Percentiles rank a stretch among this genome's conserved stretches.
These are phyloP conservation scores for Lepas anatifera DNA, from an alignment of 2,888 invertebrate genomes.

Conservation along the genomic window DNA sequence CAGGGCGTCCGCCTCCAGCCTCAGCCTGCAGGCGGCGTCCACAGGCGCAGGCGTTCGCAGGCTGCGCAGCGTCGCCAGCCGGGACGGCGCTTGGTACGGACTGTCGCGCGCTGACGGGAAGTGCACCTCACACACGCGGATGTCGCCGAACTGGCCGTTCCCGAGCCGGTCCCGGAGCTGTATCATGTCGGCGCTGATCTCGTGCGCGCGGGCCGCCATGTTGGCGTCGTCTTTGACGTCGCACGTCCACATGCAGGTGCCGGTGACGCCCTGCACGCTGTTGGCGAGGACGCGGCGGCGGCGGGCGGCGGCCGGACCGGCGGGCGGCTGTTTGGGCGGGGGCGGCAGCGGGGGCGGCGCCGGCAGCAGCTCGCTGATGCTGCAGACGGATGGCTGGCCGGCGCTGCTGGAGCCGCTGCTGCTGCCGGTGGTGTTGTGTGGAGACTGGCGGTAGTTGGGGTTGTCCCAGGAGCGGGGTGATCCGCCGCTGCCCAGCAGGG, in stretches of 20 bases:
- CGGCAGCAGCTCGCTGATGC: conserved; percentile 5
- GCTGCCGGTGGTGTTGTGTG: neutral
- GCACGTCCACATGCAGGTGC: conserved; percentile 17
- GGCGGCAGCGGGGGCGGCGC: conserved; percentile 1
- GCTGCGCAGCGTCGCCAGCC: neutral
- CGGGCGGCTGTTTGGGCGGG: neutral
- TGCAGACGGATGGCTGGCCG: conserved; percentile 1
- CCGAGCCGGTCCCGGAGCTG: neutral
- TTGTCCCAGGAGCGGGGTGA: neutral
- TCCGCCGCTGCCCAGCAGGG: neutral
- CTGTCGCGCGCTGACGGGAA: neutral
- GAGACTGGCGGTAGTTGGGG: conserved; percentile 11
- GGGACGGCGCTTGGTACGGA: neutral
- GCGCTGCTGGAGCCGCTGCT: neutral
- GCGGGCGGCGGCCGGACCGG: neutral
- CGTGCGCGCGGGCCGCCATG: neutral
- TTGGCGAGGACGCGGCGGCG: neutral
- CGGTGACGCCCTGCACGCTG: conserved; percentile 22
- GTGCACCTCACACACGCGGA: neutral
- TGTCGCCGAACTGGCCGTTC: neutral
- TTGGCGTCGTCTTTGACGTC: conserved; percentile 11
- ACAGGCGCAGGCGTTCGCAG: neutral
- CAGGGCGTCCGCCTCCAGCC: neutral
- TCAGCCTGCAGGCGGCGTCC: neutral
- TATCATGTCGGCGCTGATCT: neutral